These are phyloP conservation scores for Epinephelus malabaricus DNA, from an alignment of 2,797 vertebrate genomes.

Conservation along the genomic window DNA sequence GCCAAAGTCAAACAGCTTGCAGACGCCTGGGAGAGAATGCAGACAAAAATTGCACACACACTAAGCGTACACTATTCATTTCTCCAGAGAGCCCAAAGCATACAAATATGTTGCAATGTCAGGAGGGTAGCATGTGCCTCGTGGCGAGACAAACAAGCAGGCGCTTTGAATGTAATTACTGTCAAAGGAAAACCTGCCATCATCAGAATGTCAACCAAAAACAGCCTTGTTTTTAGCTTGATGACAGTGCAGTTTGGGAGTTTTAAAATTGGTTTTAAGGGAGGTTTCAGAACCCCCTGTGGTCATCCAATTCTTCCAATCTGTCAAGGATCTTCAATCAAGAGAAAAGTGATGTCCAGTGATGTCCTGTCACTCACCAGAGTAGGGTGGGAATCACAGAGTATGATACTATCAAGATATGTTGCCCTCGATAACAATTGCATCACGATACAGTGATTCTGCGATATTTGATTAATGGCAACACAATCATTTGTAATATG, in stretches of 20 bases:
- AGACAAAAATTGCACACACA: neutral
- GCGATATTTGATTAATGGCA: too few relatives aligned
- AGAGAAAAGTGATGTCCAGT: neutral
- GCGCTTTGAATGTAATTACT: constrained; percentile 48
- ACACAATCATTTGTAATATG: too few relatives aligned
- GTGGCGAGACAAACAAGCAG: constrained; percentile 46
- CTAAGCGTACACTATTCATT: constrained; percentile 1
- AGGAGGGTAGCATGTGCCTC: constrained; percentile 36
- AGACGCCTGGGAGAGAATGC: constrained; percentile 26
- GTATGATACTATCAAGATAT: too few relatives aligned
- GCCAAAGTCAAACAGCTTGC: constrained; percentile 49
- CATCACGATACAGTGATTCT: too few relatives aligned
- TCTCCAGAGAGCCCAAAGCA: constrained; percentile 26
- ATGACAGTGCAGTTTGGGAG: neutral
- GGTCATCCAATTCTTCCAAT: neutral
- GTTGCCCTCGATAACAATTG: too few relatives aligned
- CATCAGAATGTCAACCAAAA: neutral
- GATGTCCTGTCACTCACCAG: neutral
- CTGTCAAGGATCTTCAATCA: neutral
- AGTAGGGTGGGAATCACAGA: too few relatives aligned
- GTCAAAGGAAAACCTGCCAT: constrained; percentile 34
- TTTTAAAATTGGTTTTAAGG: constrained; percentile 1
- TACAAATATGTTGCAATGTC: constrained; percentile 54
- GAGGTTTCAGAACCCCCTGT: neutral
- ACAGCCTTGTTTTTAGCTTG: neutral